Evolutionary conservation across 2,888 invertebrate genomes (phyloP), one percentile per base, ranked within the genome.

Genomic region (Steinernema scapterisci): DNA sequence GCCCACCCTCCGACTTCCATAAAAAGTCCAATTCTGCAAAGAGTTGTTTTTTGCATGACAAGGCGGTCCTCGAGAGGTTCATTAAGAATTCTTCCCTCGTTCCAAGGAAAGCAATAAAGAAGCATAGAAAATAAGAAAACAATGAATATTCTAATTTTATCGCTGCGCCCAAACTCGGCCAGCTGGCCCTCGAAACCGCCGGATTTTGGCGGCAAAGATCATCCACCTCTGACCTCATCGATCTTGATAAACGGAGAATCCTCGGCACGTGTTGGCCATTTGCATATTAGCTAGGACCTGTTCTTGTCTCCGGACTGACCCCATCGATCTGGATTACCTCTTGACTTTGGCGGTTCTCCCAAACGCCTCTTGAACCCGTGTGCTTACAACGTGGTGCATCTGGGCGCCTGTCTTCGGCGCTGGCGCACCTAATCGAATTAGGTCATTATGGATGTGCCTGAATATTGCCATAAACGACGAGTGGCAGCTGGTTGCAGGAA

Each of bases 121-220:
- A 38, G 63, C 23, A 63, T 63, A n/a, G 63, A 63, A 25, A 27
- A 31, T 63, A 38, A 38, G 31, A 63, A 16, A 31, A 63, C 63
- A 31, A 63, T 63, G 63, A 63, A 63, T 63, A 63, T 63, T 63
- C 63, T n/a, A 63, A 31, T 54, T 63, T 63, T 63, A 63, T 63
- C 31, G 63, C 9, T 63, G 7, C 25, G 5, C 27, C n/a, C 31
- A 6, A 5, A 27, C 63, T 63, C 63, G 9, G 38, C 38, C 38
- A 63, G 63, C 63, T 63, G 63, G 7, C 31, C 63, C 19, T 63
- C 27, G n/a, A 19, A 7, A 48, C 13, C 13, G 31, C 31, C 31
- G 63, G 16, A 9, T 38, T 38, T 38, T 38, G 38, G 63, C 31
- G 31, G 63, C 63, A 52, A 1, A 31, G 63, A 63, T 63, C n/a